Conservation (phyloP, 2,888 invertebrate species). For the Ischnura elegans region DNA sequence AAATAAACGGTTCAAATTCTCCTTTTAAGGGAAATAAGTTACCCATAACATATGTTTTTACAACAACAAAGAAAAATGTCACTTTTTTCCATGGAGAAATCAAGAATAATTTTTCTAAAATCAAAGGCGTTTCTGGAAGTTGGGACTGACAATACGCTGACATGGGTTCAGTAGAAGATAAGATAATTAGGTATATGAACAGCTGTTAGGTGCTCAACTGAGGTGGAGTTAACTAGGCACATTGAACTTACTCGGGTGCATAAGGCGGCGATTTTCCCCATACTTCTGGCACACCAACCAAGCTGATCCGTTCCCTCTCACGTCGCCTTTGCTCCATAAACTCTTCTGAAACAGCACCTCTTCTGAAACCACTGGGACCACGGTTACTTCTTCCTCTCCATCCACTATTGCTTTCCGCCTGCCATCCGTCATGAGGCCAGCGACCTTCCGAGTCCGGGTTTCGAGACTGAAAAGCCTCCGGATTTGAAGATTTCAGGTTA, state of each 20-base stretch:
- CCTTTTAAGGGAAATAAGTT: too few species aligned
- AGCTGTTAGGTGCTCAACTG: too few species aligned
- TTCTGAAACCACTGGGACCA: constrained; percentile 44
- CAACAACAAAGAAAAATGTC: too few species aligned
- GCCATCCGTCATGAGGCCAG: constrained; percentile 60
- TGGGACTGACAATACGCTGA: too few species aligned
- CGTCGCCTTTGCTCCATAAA: constrained; percentile 86
- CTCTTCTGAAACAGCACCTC: constrained; percentile 78
- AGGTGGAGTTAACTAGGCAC: too few species aligned
- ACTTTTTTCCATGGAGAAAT: too few species aligned
- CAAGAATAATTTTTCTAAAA: too few species aligned
- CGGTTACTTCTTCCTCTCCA: constrained; percentile 52
- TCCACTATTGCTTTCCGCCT: constrained; percentile 8
- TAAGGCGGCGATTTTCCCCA: constrained; percentile 89
- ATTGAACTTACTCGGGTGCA: constrained; percentile 81
- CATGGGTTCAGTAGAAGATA: too few species aligned
- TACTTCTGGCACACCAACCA: constrained; percentile 83
- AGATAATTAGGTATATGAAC: too few species aligned
- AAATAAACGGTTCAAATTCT: too few species aligned
- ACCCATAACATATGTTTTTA: too few species aligned
- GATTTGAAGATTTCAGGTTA: constrained; percentile 49
- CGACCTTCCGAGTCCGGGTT: constrained; percentile 47
- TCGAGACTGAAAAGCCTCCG: constrained; percentile 55
- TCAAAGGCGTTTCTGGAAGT: too few species aligned
- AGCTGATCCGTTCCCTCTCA: constrained; percentile 87